Base-by-base conservation (phyloP, 2,113 vertebrate genomes). In the Lucifuga dentata region DNA sequence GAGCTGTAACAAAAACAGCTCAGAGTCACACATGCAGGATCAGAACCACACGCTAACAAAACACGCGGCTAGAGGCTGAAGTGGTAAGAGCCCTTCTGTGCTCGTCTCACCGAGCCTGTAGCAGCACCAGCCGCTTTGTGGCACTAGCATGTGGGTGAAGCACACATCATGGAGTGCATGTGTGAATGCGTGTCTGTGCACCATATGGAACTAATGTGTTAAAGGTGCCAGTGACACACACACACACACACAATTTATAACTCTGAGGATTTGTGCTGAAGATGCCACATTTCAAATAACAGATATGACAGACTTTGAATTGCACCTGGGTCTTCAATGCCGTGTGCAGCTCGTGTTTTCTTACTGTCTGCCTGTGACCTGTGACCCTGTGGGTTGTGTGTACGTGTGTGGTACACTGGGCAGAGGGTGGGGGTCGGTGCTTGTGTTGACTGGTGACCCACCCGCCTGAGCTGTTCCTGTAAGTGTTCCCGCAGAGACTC, bases 401-500 rank as follows among this genome's bases (percentile, higher is more conserved):
- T 8, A 3, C 9, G 23, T 35, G 16, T 41, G 41, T 39, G 21
- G 7, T 17, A 16, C 5, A 17, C 5, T 24, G 50, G 13, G 8
- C 15, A 12, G 35, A 26, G 15, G 17, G 29, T 50, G 5, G 6
- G 21, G 20, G 45, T 32, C 21, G n/a, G n/a, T 38, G 67, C 67
- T 83, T 39, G 40, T 60, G 45, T 49, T 10, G 59, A 60, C 49
- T 69, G 58, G 46, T 45, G 62, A 99, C 97, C 96, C 94, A 99
- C 98, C 97, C 96, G 92, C 90, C 94, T 95, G 91, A 97, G 94
- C 93, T 96, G 95, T 79, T 98, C 95, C 92, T 93, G 96, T 88
- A 98, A 92, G 91, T 97, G 98, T 91, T 97, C 96, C 90, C 91
- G 93, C 92, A 97, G 89, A 50, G 97, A 96, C 92, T 99, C 96